Percentiles rank a stretch among this genome's conserved stretches.
These are phyloP conservation scores for Synodontis membranacea DNA, from an alignment of 2,113 vertebrate genomes.

Conservation along the genomic window DNA sequence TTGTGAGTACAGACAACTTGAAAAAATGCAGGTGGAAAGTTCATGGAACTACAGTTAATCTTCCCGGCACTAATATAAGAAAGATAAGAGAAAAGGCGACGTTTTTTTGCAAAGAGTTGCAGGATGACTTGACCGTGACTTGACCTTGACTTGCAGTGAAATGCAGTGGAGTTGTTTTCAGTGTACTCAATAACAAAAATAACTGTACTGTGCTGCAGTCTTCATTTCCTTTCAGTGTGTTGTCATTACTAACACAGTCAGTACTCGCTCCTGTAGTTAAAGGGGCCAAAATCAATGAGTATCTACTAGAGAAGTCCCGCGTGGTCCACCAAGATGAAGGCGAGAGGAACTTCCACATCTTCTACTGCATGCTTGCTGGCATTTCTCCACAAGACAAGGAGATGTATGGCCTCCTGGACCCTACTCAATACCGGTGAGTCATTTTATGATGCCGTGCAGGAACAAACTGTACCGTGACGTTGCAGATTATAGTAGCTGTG, in stretches of 20 bases:
- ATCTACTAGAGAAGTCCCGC: slow-evolving; percentile 77
- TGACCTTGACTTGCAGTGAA: too few relatives aligned
- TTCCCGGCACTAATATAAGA: neutral
- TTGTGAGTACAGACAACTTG: neutral
- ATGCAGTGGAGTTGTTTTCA: neutral
- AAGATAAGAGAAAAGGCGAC: neutral
- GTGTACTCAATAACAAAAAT: neutral
- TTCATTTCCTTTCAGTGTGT: neutral
- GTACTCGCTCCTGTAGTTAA: slow-evolving; percentile 59
- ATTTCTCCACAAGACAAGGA: slow-evolving; percentile 70
- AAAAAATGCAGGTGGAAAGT: neutral
- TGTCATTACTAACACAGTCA: neutral
- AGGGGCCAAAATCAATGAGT: slow-evolving; percentile 78
- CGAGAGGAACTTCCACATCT: slow-evolving; percentile 79
- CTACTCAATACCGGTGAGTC: slow-evolving; percentile 73
- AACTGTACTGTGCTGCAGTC: neutral
- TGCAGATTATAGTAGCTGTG: neutral
- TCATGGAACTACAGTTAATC: neutral
- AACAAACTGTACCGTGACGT: neutral
- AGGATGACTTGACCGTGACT: neutral
- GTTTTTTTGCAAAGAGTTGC: neutral
- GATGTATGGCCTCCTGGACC: slow-evolving; percentile 73
- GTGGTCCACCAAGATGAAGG: slow-evolving; percentile 75
- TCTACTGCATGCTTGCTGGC: slow-evolving; percentile 79
- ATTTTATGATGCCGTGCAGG: neutral